Evolutionary conservation across 2,888 invertebrate species (phyloP), one percentile per base, ranked within the genome.

Genomic region (Teinopalpus imperialis): DNA sequence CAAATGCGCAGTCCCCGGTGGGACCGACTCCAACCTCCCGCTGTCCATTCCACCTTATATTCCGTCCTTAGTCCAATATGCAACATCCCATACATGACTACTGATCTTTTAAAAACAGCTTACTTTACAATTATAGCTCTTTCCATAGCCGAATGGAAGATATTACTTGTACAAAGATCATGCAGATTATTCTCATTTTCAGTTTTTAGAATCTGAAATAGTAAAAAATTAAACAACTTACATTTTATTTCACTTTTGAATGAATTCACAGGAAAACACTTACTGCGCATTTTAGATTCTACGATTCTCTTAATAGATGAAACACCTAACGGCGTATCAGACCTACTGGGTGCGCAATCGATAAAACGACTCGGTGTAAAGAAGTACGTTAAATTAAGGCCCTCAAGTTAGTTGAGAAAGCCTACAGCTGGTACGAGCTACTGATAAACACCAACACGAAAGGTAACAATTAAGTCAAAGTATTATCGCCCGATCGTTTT

Each of bases 1-100:
- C 79, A 95, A 73, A 72, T 90, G 90, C 61, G 86, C 86, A 59
- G 76, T 59, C 78, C 87, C 86, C 43, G 73, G 60, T 54, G 85
- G 80, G 74, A 75, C 75, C 60, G 87, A 73, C 62, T 81, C 81
- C 80, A 85, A 53, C 66, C 77, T 75, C 56, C 79, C 77, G 56
- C 77, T 80, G 69, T 85, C 86, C 86, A 87, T 87, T 69, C 87
- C 78, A 74, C 79, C 77, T 74, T 76, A 56, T 75, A 78, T 45
- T 74, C 74, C 69, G 60, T 75, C 69, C 69, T 66, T 66, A 66
- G 63, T 71, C 67, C 67, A 62, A 69, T 66, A 73, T 70, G 61
- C 76, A 76, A 62, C 71, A 74, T 78, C 77, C 78, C 80, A 86
- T 81, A 81, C 87, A 88, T 88, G 87, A 80, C 87, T 79, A 77